These are phyloP conservation scores for Idaea straminata DNA, from an alignment of 2,888 invertebrate species.

Conservation along the genomic window DNA sequence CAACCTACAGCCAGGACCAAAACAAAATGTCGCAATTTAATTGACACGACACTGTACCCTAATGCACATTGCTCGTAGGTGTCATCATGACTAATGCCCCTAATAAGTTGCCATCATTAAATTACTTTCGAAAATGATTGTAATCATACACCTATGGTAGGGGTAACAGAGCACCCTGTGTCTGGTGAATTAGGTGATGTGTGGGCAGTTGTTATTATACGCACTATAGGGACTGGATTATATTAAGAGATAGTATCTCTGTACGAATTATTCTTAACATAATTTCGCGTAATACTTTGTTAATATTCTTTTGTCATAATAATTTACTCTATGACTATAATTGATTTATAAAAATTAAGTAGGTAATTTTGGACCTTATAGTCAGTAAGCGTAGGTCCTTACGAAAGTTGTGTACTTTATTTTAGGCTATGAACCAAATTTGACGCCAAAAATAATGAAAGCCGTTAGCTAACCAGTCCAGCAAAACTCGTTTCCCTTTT, in stretches of 20 bases:
- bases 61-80: slow-evolving; percentile 1
- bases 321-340: no score
- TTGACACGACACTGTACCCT: not conserved
- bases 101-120: not conserved
- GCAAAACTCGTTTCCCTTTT: not conserved
- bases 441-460: not conserved
- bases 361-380: no score
- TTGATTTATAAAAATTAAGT: no score
- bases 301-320: no score
- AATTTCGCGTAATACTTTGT: no score
- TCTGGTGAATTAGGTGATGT: not conserved
- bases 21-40: not conserved
- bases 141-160: not conserved
- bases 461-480: not conserved
- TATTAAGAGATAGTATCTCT: not conserved
- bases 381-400: not conserved
- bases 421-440: not conserved
- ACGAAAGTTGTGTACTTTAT: not conserved
- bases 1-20: not conserved
- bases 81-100: not conserved
- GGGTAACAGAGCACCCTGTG: not conserved
- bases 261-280: not conserved
- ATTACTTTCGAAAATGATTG: not conserved
- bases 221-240: not conserved
- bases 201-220: not conserved